Percentiles rank a stretch among this genome's conserved stretches.
phyloP scores from a whole-genome alignment of 2,797 vertebrate species.

The Antennarius maculatus region DNA sequence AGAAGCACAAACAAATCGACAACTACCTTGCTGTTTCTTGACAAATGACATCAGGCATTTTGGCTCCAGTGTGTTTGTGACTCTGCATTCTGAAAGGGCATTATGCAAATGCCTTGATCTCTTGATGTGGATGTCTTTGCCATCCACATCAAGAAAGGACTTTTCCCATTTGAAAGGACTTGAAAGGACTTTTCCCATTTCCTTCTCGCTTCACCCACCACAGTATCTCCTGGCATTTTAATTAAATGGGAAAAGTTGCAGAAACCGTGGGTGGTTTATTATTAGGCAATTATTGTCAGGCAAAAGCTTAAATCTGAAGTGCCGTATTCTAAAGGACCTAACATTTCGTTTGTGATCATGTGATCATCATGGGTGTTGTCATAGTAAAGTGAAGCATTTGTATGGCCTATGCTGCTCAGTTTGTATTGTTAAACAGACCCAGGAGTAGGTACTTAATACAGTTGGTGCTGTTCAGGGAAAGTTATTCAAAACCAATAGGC shows the following conservation, averaged over 20 bases:
- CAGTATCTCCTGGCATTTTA: slow-evolving; percentile 44
- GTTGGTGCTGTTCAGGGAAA: too few species aligned
- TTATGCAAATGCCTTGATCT: slow-evolving; percentile 57
- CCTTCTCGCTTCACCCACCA: slow-evolving; percentile 25
- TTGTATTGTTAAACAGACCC: too few species aligned
- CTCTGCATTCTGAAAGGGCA: slow-evolving; percentile 52
- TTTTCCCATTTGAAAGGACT: background rate
- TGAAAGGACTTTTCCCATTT: slow-evolving; percentile 20
- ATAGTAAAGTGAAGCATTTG: too few species aligned
- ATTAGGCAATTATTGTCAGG: background rate
- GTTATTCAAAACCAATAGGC: too few species aligned
- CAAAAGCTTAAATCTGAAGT: slow-evolving; percentile 20
- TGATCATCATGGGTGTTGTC: too few species aligned
- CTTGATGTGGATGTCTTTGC: slow-evolving; percentile 46
- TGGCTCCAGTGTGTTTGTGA: slow-evolving; percentile 47
- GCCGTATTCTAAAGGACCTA: slow-evolving; percentile 7
- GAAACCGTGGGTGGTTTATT: slow-evolving; percentile 19
- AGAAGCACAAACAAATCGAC: slow-evolving; percentile 55
- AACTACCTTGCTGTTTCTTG: slow-evolving; percentile 51
- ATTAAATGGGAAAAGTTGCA: slow-evolving; percentile 33
- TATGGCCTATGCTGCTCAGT: too few species aligned
- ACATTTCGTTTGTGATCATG: slow-evolving; percentile 3
- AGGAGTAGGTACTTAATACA: too few species aligned
- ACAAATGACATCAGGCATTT: slow-evolving; percentile 35
- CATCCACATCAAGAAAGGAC: background rate